phyloP scores from a whole-genome alignment of 2,113 vertebrate species.

The Hypanus sabinus region DNA sequence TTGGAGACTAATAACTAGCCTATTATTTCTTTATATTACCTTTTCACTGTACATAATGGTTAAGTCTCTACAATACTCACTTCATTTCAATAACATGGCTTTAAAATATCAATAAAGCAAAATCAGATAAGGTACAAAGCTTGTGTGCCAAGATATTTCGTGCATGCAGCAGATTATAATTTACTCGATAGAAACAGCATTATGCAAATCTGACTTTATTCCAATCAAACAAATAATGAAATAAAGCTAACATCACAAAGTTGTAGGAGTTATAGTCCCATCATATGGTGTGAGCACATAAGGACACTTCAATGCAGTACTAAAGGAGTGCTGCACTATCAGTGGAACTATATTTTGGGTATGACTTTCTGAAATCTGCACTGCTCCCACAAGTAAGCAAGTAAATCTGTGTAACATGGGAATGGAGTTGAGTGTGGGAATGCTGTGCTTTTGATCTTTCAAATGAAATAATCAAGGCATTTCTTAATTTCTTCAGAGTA shows the following conservation, averaged over 20 bases:
- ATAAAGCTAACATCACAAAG: neutral
- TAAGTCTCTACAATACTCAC: neutral
- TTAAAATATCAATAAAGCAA: slow-evolving; percentile 21
- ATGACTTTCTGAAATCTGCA: neutral
- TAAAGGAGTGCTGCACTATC: neutral
- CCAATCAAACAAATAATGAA: neutral
- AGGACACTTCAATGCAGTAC: neutral
- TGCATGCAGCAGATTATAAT: neutral
- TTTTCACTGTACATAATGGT: neutral
- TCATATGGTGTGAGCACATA: neutral
- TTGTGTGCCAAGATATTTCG: neutral
- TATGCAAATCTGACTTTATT: neutral
- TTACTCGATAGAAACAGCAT: neutral
- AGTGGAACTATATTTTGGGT: neutral
- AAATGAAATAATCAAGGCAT: no score
- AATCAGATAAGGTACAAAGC: neutral
- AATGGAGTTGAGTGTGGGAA: no score
- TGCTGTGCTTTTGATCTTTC: no score
- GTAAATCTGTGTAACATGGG: no score
- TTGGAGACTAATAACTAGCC: neutral
- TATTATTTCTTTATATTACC: neutral
- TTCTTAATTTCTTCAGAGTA: no score
- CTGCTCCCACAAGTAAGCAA: neutral
- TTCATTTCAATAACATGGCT: neutral
- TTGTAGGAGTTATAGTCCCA: neutral